These are phyloP conservation scores for Hypotaenidia philippensis DNA, from an alignment of 2,797 vertebrate genomes.

Conservation along the genomic window DNA sequence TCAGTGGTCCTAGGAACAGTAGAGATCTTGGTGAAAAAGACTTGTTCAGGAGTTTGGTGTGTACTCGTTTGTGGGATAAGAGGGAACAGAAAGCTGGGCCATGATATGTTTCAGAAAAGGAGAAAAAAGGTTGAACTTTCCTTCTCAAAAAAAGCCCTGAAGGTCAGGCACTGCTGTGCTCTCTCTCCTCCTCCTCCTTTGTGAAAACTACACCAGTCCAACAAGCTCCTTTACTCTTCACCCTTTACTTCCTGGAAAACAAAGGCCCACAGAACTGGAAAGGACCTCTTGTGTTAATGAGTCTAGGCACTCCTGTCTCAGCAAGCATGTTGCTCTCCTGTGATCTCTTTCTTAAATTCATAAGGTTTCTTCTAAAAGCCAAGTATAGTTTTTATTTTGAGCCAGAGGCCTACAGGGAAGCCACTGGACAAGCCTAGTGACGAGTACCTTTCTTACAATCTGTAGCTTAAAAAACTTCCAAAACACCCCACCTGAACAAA, in stretches of 20 bases:
- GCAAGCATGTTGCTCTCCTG: background rate
- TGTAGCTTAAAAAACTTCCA: background rate
- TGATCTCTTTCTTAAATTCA: background rate
- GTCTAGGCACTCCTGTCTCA: background rate
- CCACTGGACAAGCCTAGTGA: background rate
- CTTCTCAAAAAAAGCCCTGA: background rate
- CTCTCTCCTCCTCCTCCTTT: background rate
- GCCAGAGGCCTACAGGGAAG: background rate
- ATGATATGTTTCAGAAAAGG: background rate
- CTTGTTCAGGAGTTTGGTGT: background rate
- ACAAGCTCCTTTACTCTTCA: background rate
- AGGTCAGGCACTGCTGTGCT: background rate
- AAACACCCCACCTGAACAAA: too few relatives aligned
- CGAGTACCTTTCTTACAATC: background rate
- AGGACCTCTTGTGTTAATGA: background rate
- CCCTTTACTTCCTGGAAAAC: constrained; percentile 15
- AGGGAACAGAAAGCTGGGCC: background rate
- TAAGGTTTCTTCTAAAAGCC: background rate
- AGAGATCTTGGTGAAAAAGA: background rate
- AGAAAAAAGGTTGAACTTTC: background rate
- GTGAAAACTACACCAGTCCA: constrained; percentile 13
- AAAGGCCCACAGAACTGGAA: background rate
- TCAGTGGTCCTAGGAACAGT: background rate
- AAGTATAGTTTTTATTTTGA: background rate
- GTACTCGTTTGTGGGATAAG: background rate